These are phyloP conservation scores for Cynocephalus volans DNA, from an alignment of 2,113 vertebrate genomes.

Conservation along the genomic window DNA sequence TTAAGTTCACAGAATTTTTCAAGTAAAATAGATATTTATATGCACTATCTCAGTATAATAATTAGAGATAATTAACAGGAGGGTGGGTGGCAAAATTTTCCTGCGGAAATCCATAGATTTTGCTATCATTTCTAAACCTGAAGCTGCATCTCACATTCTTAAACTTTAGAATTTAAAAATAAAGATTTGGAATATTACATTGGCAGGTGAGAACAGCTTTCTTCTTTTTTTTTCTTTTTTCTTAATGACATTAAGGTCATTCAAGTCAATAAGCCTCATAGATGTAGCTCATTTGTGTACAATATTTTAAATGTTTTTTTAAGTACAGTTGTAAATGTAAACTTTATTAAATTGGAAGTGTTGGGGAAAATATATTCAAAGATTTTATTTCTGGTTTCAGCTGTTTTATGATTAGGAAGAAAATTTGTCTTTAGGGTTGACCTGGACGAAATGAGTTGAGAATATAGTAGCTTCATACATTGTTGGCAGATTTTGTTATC, in stretches of 20 bases:
- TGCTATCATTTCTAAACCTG: constrained; percentile 1
- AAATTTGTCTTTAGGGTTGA: background rate
- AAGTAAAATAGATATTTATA: constrained; percentile 28
- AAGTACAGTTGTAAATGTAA: constrained; percentile 37
- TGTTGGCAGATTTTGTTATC: constrained; percentile 28
- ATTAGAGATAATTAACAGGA: background rate
- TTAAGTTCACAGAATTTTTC: constrained; percentile 28
- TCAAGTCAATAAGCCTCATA: constrained; percentile 27
- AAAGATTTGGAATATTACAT: constrained; percentile 35
- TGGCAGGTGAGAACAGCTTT: background rate
- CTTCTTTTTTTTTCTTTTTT: constrained; percentile 28
- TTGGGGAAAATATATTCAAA: constrained; percentile 49
- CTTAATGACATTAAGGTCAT: background rate
- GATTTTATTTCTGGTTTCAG: constrained; percentile 30
- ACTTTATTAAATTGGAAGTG: background rate
- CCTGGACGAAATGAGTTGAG: constrained; percentile 22
- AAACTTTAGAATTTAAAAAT: constrained; percentile 7
- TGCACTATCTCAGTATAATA: background rate
- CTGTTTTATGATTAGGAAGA: constrained; percentile 40
- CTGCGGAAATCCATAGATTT: background rate
- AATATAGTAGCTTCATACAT: background rate
- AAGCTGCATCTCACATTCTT: background rate
- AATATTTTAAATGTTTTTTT: background rate
- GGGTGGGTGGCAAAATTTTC: background rate
- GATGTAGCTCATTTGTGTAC: background rate